Evolutionary conservation across 1,140 invertebrate genomes (phyloP), one percentile per base, ranked within the genome.

Genomic region (Trichoplusia ni): DNA sequence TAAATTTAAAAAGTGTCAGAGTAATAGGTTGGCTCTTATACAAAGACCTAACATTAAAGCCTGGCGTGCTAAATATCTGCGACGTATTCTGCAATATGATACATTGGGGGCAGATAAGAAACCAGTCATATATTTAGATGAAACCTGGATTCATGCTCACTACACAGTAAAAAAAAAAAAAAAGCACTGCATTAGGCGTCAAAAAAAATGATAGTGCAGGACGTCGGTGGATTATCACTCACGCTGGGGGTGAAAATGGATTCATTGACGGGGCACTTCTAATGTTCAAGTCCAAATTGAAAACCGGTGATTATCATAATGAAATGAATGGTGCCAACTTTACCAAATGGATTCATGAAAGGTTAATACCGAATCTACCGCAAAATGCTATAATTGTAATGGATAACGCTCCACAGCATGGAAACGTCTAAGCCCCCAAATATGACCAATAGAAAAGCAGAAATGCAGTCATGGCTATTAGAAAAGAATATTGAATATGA

Each of bases 221-320:
- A 7, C 25, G 11, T 14, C 49, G 72, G 14, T 62, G 68, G 14
- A 68, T 67, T 23, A 77, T 76, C n/a, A 64, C 71, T 21, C 64
- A 74, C 65, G 68, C 65, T 27, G 76, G 68, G 60, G 69, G 69
- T 13, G 40, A 71, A 51, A 64, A 7, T 6, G 68, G 68, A 7
- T 77, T 79, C 47, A 59, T 72, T 18, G 29, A 54, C 21, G 60
- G 65, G 42, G 72, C 27, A 4, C 25, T 72, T 4, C 31, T 73
- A 16, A 71, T 73, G 6, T 75, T 74, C 46, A 44, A 69, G 35
- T 58, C 47, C 25, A 60, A 21, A 58, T 64, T 49, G 13, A 44
- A 51, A 67, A 27, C 31, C n/a, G 54, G 64, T 16, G 69, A 75
- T 49, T 80, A 75, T 54, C 69, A 77, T 44, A 27, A 66, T 29